phyloP scores from a whole-genome alignment of 2,113 vertebrate genomes.

The Sisor rabdophorus region DNA sequence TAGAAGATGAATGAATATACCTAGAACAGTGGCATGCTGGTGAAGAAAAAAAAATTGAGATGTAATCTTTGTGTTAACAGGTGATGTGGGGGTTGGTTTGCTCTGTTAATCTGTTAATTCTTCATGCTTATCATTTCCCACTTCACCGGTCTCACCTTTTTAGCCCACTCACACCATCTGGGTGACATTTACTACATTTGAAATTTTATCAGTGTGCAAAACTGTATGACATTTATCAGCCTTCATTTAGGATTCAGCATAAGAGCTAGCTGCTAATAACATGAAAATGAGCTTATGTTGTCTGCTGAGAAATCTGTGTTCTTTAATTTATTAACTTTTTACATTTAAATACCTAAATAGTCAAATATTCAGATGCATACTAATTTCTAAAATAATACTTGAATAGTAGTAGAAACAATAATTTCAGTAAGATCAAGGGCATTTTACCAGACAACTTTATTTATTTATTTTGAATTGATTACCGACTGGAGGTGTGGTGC shows the following conservation, averaged over 20 bases:
- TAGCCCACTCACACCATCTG: conserved; percentile 46
- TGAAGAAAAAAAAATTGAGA: conserved; percentile 7
- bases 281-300: not conserved
- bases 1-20: too few species aligned
- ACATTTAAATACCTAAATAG: too few species aligned
- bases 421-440: not conserved
- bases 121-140: conserved; percentile 20
- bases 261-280: not conserved
- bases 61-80: conserved; percentile 34
- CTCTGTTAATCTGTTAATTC: conserved; percentile 45
- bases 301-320: not conserved
- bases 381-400: too few species aligned
- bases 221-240: conserved; percentile 10
- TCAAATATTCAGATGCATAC: too few species aligned
- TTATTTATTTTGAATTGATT: not conserved
- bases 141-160: conserved; percentile 29
- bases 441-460: not conserved
- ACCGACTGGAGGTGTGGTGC: too few species aligned
- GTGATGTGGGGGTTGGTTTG: conserved; percentile 42
- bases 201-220: conserved; percentile 10
- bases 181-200: conserved; percentile 34
- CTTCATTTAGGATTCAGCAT: conserved; percentile 15
- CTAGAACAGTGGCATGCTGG: not conserved
- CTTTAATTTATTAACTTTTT: not conserved
- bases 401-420: too few species aligned